Base-by-base conservation (phyloP, 92 coral and sea anemone species). In the Zoanthus gigantus region DNA sequence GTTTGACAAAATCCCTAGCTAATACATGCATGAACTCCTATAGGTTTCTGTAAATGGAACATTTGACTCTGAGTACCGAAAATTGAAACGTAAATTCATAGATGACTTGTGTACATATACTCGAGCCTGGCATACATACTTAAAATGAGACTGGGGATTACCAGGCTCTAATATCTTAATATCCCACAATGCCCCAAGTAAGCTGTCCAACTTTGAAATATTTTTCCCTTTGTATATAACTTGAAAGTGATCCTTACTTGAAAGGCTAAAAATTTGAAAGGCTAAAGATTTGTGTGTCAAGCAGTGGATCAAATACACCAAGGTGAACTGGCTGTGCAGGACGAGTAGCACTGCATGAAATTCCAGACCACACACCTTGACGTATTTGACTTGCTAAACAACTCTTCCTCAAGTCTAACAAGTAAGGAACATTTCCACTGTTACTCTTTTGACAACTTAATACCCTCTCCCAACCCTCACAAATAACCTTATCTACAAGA, bases 351-450 rank as follows among this genome's bases (percentile, higher is more conserved):
- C 79, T 84, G 32, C 88, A 69, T 18, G 88, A 84, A 84, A 84
- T 84, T 1, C 79, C 88, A 71, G 87, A 83, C 78, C 68, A 71
- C 67, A 83, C 87, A 83, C 78, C 78, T 71, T 83, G 87, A 50
- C 87, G 79, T 31, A 84, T 84, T 50, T 84, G 88, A 84, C 88
- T 84, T 52, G 88, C 88, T 72, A 84, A 71, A 50, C 79, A 84
- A 84, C 88, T 84, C 88, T 84, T 84, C 76, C 88, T 84, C 4
- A 48, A 54, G 53, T 84, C 88, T 71, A 72, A 72, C 79, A 71
- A 50, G 48, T 84, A 84, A 71, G 71, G 42, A 71, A 84, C 71
- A 71, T 84, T 84, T 16, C 88, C 88, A 48, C 29, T 71, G 34
- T 84, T 84, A 31, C n/a, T 30, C 79, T 4, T 69, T 28, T 84